These are phyloP conservation scores for Zosterops borbonicus DNA, from an alignment of 2,113 vertebrate species.

Conservation along the genomic window DNA sequence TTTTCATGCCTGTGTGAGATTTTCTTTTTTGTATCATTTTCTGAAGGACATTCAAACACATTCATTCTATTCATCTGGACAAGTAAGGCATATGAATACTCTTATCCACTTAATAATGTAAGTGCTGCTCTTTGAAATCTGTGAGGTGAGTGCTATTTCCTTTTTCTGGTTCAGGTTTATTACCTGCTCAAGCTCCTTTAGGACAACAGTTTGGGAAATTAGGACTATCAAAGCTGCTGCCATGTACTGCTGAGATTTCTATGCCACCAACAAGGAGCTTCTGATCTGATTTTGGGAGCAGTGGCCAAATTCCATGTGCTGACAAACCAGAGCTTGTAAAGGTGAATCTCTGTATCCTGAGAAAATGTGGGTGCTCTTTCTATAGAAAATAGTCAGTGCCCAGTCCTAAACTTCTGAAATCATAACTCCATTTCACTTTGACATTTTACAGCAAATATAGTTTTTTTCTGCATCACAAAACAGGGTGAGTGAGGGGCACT, in stretches of 20 bases:
- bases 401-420: background rate
- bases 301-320: background rate
- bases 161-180: background rate
- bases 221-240: background rate
- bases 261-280: background rate
- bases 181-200: background rate
- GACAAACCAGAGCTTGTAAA: background rate
- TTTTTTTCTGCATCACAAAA: background rate
- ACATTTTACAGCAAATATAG: background rate
- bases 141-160: background rate
- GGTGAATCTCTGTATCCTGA: fast-evolving
- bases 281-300: background rate
- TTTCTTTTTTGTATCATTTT: background rate
- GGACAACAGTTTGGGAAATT: background rate
- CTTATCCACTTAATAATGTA: background rate
- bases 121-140: slow-evolving; percentile 3
- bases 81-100: background rate
- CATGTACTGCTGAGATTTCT: background rate
- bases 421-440: background rate
- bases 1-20: background rate
- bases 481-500: background rate
- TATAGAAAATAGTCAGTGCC: background rate
- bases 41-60: background rate
- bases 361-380: background rate
- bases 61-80: background rate